Base-by-base conservation (phyloP, 2,113 vertebrate species). In the Tychaedon coryphoeus region DNA sequence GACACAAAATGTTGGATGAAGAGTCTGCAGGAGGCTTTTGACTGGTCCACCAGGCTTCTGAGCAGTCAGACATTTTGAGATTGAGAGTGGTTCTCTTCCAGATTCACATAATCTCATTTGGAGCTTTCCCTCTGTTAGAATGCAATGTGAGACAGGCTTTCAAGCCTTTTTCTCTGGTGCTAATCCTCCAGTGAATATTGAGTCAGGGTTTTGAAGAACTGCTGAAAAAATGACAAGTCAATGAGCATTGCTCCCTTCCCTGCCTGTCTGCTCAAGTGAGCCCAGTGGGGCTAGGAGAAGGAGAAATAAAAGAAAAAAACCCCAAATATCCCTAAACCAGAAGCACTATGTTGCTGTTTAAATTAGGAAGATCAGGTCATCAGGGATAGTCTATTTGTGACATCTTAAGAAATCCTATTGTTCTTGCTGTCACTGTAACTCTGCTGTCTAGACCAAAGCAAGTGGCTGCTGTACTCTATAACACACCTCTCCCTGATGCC, bases 271-370 rank as follows among this genome's bases (percentile, higher is more conserved):
- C 31, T 65, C 53, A 51, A 86, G 43, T 33, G n/a, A 88, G 42
- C 20, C 6, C 15, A 33, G 5, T 10, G 33, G 6, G 17, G 5
- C 1, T 57, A 66, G 15, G 14, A 65, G 24, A 4, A 66, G 1
- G 4, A 20, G 38, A 77, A 64, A 64, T 23, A 7, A 31, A 43
- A 50, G 20, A 18, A 14, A 1, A 5, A 9, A 24, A 8, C 4
- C 2, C 3, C 10, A 47, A 33, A 8, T 14, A 5, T 0, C 1
- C 5, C 16, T n/a, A 33, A 86, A 14, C 6, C 19, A 84, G 47
- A 66, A 87, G 57, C n/a, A 65, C 11, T 25, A 3, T 38, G 29
- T 23, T 48, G 28, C 10, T 75, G 5, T 61, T 73, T 56, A 65
- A 88, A 80, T 38, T 51, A 61, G 40, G 47, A 88, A 48, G 36